Evolutionary conservation across 2,797 vertebrate species (phyloP), one percentile per base, ranked within the genome.

Genomic region (Halcyon smyrnensis): DNA sequence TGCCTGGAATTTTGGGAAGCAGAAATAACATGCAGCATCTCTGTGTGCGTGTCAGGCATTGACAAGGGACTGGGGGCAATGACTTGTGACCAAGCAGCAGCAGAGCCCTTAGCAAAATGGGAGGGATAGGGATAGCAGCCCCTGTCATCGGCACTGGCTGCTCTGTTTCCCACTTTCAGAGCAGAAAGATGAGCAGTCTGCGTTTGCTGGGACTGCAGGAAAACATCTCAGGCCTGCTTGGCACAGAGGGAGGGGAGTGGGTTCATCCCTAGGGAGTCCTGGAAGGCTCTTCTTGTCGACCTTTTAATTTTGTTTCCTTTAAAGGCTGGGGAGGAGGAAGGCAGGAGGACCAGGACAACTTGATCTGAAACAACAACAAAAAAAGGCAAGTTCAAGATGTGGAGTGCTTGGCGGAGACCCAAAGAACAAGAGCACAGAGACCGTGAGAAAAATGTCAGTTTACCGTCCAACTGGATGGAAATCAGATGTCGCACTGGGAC

Each of bases 381-480:
- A 60, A 75, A 57, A 48, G 32, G 76, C 46, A 90, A 93, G 84
- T 70, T 80, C 63, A 89, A 79, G 79, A 91, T 82, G 93, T 73
- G 39, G 79, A 93, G 76, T n/a, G 71, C 67, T 90, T 97, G 96
- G 97, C 97, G 93, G 93, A 87, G 75, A 89, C 94, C 93, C 96
- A 79, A 93, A 76, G 87, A 20, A 37, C 78, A 87, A 97, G 96
- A 96, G 96, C 97, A 93, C 83, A 96, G 92, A 97, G 97, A 96
- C 73, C 91, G 48, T 97, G 96, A 97, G 97, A 97, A 98, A 97
- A 97, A 96, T 93, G 95, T 93, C 78, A 85, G 90, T 80, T 74
- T 80, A 43, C 83, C 80, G 80, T 77, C 93, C 27, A 27, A 69
- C 36, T 39, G 82, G 96, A 97, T 96, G 87, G 92, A 92, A 96